Base-by-base conservation (phyloP, 1,140 invertebrate species). In the Panulirus ornatus region DNA sequence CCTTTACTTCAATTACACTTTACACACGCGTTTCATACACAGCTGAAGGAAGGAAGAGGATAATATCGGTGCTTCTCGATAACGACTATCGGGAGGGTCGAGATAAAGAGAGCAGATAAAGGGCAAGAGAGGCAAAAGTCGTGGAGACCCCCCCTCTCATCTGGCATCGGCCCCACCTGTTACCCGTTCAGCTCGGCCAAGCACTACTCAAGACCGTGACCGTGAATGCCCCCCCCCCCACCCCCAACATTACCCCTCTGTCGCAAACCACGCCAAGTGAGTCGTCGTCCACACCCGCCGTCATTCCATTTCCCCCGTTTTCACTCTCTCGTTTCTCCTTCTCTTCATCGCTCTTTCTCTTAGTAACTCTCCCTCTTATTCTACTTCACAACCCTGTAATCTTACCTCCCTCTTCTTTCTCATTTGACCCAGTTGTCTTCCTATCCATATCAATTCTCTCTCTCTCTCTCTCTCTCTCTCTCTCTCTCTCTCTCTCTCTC, bases 11-110 rank as follows among this genome's bases (percentile, higher is more conserved):
- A n/a, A n/a, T n/a, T 38, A 73, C 70, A 73, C 70, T 38, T 19
- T 42, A 42, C 73, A 42, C 73, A 42, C 73, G 44, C 73, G 44
- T n/a, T n/a, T n/a, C 73, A 76, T 38, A 76, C 38, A 76, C 73
- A 27, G 5, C 3, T 6, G 5, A 34, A 22, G 63, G 63, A 34
- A 34, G 63, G 63, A 34, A 5, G 22, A 34, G 51, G 51, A 22
- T 58, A 11, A 11, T 11, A 22, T 22, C 11, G 51, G 51, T 58
- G 11, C 11, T 11, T 58, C 22, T 11, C 22, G 51, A 73, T 38
- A 73, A 6, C 6, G 22, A 22, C 22, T 73, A 16, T 38, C 16
- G 30, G 3, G 42, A 38, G 42, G 27, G 34, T 2, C 34, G 27
- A 30, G 36, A 73, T 34, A 73, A 9, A 38, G 42, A 36, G 19